These are phyloP conservation scores for Harpagifer antarcticus DNA, from an alignment of 2,797 vertebrate genomes.

Conservation along the genomic window DNA sequence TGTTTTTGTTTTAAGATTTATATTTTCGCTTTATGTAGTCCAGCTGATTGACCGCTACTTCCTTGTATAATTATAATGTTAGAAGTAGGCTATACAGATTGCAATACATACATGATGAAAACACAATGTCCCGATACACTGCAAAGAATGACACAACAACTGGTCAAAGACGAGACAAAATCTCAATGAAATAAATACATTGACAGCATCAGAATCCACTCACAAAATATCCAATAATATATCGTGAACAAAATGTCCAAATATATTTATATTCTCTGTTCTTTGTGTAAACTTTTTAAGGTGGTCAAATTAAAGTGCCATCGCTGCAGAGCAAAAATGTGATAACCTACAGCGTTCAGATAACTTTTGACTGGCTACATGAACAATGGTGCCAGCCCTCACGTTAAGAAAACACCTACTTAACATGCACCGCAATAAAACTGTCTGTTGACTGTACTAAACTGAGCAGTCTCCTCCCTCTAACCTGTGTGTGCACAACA, in stretches of 20 bases:
- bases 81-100: not conserved
- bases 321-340: not conserved
- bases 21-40: not conserved
- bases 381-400: not conserved
- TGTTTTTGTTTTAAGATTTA: not conserved
- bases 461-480: slow-evolving; percentile 67
- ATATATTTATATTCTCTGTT: not conserved
- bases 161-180: not conserved
- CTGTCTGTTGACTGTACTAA: slow-evolving; percentile 28
- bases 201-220: not conserved
- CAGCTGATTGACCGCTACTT: not conserved
- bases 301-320: not conserved
- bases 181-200: not conserved
- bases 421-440: not conserved
- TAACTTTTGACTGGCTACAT: not conserved
- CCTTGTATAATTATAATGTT: not conserved
- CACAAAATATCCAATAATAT: not conserved
- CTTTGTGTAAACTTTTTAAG: not conserved
- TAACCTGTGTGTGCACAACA: slow-evolving; percentile 11
- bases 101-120: not conserved
- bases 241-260: not conserved
- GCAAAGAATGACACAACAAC: not conserved
- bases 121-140: no score
- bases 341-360: not conserved
- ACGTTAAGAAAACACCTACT: not conserved